Base-by-base conservation (phyloP, 2,797 vertebrate species). In the Bovichtus diacanthus region DNA sequence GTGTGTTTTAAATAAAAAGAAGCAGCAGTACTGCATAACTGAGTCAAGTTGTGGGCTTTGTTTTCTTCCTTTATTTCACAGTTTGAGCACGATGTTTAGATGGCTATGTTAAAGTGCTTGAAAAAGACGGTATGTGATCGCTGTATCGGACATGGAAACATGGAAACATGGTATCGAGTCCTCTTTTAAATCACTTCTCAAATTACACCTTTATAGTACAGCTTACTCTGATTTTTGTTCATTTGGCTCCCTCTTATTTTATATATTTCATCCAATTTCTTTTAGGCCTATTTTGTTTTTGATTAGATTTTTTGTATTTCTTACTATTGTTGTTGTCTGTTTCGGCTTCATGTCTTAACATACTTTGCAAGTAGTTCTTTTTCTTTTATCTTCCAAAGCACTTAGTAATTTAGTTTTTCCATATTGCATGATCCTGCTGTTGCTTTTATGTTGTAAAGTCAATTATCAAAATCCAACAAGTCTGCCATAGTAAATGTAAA, bases 401-500 rank as follows among this genome's bases (percentile, higher is more conserved):
- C 29, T 21, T 27, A 19, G 15, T 16, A 2, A 16, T 10, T 25
- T 58, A 25, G n/a, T 10, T 62, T 47, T 8, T 31, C 31, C 19
- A 36, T 56, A 36, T 36, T 21, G 29, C 11, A n/a, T 1, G 2
- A n/a, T n/a, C 29, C 39, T 43, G 5, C 39, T 43, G 5, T 61
- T 25, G 4, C 3, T 9, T 39, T 29, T 19, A 43, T 29, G 18
- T 61, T 62, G 31, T 60, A 18, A 12, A 44, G 5, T 46, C 8
- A 41, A 8, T 23, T 23, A 39, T 23, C 62, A 64, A 3, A 23
- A 43, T 25, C 21, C 38, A 18, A 13, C 25, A 31, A 34, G 7
- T 64, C 46, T 64, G 62, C 62, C 51, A 27, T 13, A 51, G 29
- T 49, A 41, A 8, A n/a, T 19, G n/a, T n/a, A n/a, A n/a, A n/a